Conservation (phyloP, 2,797 vertebrate species). For the Pseudopleuronectes americanus region DNA sequence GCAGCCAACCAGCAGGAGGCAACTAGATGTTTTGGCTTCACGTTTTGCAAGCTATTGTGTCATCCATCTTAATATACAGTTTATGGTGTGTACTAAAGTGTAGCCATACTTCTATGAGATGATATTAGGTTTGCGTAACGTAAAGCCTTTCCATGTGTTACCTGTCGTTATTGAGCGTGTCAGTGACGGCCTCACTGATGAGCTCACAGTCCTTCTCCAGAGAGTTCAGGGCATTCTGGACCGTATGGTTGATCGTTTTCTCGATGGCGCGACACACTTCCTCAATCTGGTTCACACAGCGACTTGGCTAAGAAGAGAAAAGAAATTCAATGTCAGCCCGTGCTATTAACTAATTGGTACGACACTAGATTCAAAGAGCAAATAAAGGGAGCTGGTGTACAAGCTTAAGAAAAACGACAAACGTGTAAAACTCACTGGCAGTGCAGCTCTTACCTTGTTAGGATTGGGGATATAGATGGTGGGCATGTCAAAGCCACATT, state of each 20-base stretch:
- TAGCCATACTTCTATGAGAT: too few species aligned
- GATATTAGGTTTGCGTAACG: background rate
- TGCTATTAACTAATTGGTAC: background rate
- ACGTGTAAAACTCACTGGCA: background rate
- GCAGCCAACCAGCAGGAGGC: too few species aligned
- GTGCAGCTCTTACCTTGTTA: constrained; percentile 79
- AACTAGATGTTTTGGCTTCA: too few species aligned
- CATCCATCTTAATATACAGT: too few species aligned
- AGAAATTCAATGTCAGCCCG: background rate
- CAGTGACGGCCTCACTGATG: constrained; percentile 81
- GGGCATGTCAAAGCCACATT: constrained; percentile 92
- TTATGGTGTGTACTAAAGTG: background rate
- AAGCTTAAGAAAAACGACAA: background rate
- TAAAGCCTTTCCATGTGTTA: constrained; percentile 34
- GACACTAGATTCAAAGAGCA: background rate
- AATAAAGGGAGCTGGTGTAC: background rate
- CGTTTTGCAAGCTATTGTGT: too few species aligned
- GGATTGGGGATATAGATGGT: constrained; percentile 88
- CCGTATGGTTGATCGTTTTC: constrained; percentile 90
- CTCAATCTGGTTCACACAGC: constrained; percentile 89
- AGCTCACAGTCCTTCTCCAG: constrained; percentile 88
- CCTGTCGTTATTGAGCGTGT: constrained; percentile 78
- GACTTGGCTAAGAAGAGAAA: constrained; percentile 78
- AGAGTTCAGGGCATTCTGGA: constrained; percentile 88
- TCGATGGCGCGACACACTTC: constrained; percentile 87